Evolutionary conservation across 2,797 vertebrate genomes (phyloP), one percentile per base, ranked within the genome.

Genomic region (Erethizon dorsatum): DNA sequence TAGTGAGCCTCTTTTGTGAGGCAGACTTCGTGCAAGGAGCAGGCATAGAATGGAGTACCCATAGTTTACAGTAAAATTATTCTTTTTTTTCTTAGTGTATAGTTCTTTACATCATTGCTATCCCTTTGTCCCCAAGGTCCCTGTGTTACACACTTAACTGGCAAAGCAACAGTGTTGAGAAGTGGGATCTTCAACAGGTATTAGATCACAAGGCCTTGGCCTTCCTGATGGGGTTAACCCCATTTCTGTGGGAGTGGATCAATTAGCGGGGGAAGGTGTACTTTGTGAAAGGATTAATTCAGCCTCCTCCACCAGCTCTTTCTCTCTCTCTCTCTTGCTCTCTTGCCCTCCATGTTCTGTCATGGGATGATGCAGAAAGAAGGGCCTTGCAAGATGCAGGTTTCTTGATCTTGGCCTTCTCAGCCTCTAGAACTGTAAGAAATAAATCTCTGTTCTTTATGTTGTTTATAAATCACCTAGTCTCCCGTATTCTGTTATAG

Each of bases 81-180:
- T 78, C 17, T n/a, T 91, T 94, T 83, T 91, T 52, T 82, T 57
- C 80, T 96, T 45, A 50, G 2, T 61, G 31, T 50, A 59, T 56
- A 31, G 45, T 56, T 89, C 61, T 77, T 63, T 84, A 33, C 7
- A 88, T 82, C 17, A 71, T 1, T 54, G n/a, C 33, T 54, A 24
- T 69, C 9, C n/a, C 79, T 28, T 80, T 63, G 18, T 24, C 31
- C 22, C 41, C 4, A 3, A 33, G 57, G 59, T 67, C 28, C 31
- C 31, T 20, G 15, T 54, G 24, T 73, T 24, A 61, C 33, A n/a
- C 45, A 22, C 26, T 45, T 56, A 52, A 59, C 12, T 14, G 45
- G 14, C 26, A 24, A 41, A 28, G 10, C 3, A 65, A 78, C 12
- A 57, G 31, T 13, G 13, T 41, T 52, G 52, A 41, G 33, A 50